phyloP scores from a whole-genome alignment of 2,113 vertebrate species.

The Neodontobutis hainanensis region DNA sequence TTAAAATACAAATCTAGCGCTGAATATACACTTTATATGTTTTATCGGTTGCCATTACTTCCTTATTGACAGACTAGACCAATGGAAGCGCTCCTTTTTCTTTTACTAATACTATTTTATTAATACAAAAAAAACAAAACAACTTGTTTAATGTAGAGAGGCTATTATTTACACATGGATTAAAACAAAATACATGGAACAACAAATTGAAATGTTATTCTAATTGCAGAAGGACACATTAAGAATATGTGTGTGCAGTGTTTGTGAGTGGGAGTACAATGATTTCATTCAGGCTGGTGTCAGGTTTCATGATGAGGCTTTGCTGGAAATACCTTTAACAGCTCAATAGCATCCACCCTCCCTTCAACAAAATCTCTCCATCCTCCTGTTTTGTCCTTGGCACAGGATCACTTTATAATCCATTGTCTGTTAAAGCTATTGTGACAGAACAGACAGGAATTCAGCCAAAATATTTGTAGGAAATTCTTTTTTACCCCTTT shows the following conservation, averaged over 20 bases:
- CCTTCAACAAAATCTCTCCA: conserved; percentile 32
- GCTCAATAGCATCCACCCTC: conserved; percentile 28
- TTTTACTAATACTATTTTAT: too few species aligned
- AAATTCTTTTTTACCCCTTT: conserved; percentile 17
- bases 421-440: conserved; percentile 4
- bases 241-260: conserved; percentile 23
- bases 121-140: too few species aligned
- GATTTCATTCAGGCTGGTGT: conserved; percentile 44
- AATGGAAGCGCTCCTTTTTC: too few species aligned
- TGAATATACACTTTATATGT: too few species aligned
- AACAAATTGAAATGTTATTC: too few species aligned
- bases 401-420: conserved; percentile 9
- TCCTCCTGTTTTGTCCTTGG: conserved; percentile 16
- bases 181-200: too few species aligned
- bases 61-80: too few species aligned
- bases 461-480: not conserved
- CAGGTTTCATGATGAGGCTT: conserved; percentile 44
- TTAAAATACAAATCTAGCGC: too few species aligned
- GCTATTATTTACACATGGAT: too few species aligned
- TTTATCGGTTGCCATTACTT: too few species aligned
- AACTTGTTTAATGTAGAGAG: too few species aligned
- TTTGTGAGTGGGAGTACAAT: conserved; percentile 12
- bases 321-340: conserved; percentile 43
- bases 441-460: not conserved
- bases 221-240: too few species aligned